phyloP scores from a whole-genome alignment of 2,797 vertebrate genomes.

The Coregonus suidteri region DNA sequence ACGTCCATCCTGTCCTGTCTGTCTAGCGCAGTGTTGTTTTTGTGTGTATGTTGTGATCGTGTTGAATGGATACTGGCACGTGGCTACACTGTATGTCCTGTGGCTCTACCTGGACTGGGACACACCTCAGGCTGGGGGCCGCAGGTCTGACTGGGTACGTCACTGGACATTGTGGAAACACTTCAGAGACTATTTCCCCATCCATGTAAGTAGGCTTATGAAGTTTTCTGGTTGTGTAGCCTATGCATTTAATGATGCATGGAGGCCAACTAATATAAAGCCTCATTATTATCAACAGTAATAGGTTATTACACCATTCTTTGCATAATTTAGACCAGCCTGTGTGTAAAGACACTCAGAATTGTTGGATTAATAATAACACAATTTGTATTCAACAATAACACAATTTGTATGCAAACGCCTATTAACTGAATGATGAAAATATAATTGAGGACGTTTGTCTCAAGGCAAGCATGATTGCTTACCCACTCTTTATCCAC shows the following conservation, averaged over 20 bases:
- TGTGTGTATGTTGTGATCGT: constrained; percentile 62
- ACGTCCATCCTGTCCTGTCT: constrained; percentile 38
- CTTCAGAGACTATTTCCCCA: constrained; percentile 79
- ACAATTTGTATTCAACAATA: no score
- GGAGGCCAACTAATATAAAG: no score
- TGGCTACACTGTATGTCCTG: constrained; percentile 68
- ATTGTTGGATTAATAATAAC: no score
- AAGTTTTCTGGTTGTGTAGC: not conserved
- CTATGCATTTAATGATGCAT: no score
- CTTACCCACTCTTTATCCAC: not conserved
- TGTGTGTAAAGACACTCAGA: no score
- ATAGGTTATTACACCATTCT: no score
- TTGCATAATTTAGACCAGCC: not conserved
- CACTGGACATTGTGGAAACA: constrained; percentile 73
- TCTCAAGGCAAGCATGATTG: no score
- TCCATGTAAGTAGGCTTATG: constrained; percentile 66
- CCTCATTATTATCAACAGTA: no score
- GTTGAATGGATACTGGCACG: constrained; percentile 71
- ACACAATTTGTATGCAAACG: no score
- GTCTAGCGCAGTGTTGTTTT: constrained; percentile 60
- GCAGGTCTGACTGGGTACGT: constrained; percentile 69
- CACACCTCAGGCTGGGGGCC: constrained; percentile 73
- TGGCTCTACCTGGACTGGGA: constrained; percentile 78
- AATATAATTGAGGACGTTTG: no score
- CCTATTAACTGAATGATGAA: no score